phyloP scores from a whole-genome alignment of 2,113 vertebrate species.

The Chascanopsetta lugubris region DNA sequence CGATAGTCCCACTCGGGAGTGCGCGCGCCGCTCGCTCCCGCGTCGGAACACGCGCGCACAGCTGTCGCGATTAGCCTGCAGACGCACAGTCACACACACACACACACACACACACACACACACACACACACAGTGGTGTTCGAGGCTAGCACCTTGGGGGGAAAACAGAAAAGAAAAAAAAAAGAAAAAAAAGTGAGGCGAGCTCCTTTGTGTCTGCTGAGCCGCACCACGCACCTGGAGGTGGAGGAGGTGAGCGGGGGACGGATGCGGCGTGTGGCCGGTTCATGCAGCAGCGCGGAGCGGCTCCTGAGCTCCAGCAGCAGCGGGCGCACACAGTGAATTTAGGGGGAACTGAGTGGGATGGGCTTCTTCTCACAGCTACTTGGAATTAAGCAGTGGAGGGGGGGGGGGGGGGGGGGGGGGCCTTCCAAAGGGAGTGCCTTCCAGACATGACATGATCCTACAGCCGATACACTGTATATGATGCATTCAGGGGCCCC shows the following conservation, averaged over 20 bases:
- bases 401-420: no score
- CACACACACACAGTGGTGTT: not conserved
- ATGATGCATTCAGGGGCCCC: not conserved
- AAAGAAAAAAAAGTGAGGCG: constrained; percentile 29
- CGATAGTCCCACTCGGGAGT: constrained; percentile 26
- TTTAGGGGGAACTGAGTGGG: constrained; percentile 59
- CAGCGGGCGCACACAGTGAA: constrained; percentile 41
- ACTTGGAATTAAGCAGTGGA: constrained; percentile 12
- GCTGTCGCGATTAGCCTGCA: not conserved
- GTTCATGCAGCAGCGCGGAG: constrained; percentile 45
- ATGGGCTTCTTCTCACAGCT: constrained; percentile 61
- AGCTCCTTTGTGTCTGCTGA: constrained; percentile 71
- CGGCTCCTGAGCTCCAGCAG: constrained; percentile 45
- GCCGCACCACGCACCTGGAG: not conserved
- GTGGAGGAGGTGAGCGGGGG: not conserved
- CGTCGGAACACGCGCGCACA: not conserved
- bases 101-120: no score
- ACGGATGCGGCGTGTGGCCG: not conserved
- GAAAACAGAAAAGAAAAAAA: not conserved
- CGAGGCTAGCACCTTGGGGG: constrained; percentile 45
- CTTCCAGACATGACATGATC: not conserved
- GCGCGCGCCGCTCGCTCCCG: not conserved
- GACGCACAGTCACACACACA: not conserved
- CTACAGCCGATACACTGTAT: not conserved
- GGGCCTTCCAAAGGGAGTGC: no score